A percentile compares a stretch with the other conserved stretches of the same genome.
Evolutionary conservation across 2,113 vertebrate genomes (phyloP).

Genomic region (Daubentonia madagascariensis): DNA sequence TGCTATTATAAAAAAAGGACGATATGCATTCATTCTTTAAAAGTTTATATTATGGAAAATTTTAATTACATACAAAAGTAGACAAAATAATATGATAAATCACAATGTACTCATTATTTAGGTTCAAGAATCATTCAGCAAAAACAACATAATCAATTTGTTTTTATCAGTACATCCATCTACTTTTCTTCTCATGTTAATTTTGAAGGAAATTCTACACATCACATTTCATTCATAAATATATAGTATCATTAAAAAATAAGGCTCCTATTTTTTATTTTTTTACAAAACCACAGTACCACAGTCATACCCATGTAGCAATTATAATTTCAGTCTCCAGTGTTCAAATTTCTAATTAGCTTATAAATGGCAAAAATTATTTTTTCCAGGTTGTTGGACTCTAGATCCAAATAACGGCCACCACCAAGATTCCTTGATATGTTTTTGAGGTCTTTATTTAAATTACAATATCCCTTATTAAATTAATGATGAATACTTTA

Average conservation of each 20-base stretch:
- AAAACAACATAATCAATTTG: background rate
- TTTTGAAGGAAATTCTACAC: background rate
- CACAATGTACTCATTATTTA: background rate
- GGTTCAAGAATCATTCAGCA: background rate
- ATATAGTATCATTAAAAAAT: background rate
- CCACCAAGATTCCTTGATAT: background rate
- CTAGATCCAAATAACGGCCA: background rate
- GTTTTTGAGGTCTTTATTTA: background rate
- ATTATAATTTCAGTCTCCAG: background rate
- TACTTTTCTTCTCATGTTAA: background rate
- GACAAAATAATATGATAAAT: background rate
- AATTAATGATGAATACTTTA: background rate
- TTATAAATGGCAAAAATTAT: background rate
- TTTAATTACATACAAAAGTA: background rate
- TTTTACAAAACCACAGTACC: background rate
- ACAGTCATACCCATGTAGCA: background rate
- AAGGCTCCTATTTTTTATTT: background rate
- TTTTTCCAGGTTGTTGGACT: background rate
- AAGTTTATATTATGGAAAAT: too few relatives aligned
- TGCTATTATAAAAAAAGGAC: too few relatives aligned
- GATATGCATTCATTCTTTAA: too few relatives aligned
- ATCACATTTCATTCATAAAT: background rate
- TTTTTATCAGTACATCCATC: background rate
- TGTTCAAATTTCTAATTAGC: background rate
- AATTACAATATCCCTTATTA: background rate